Evolutionary conservation across 2,888 invertebrate genomes (phyloP).

Genomic region (Drosophila borborema): DNA sequence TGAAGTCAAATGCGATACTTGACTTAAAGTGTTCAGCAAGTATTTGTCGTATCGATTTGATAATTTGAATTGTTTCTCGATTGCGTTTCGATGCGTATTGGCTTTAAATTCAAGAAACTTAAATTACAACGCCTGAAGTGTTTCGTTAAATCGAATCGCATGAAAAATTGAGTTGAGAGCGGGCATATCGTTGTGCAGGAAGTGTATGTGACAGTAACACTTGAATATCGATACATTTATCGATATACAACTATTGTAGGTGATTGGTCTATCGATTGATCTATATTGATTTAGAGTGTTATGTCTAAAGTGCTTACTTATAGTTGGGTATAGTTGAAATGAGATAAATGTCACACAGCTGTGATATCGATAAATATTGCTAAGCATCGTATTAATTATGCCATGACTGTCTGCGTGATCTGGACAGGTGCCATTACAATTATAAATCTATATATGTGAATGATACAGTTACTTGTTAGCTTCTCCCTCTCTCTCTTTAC

Average conservation of each 20-base stretch:
- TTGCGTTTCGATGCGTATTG: not conserved
- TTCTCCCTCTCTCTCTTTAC: too few species aligned
- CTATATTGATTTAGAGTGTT: not conserved
- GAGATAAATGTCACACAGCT: not conserved
- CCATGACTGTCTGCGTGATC: too few species aligned
- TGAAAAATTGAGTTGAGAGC: not conserved
- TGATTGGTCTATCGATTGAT: not conserved
- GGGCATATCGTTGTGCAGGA: not conserved
- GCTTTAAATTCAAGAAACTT: conserved; percentile 1
- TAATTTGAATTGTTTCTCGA: not conserved
- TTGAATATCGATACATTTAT: not conserved
- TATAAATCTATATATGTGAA: too few species aligned
- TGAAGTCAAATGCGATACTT: not conserved
- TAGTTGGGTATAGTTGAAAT: not conserved
- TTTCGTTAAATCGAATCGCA: not conserved
- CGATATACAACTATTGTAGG: not conserved
- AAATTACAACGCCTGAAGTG: not conserved
- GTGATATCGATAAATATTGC: not conserved
- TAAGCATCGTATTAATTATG: not conserved
- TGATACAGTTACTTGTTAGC: too few species aligned
- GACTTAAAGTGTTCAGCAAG: not conserved
- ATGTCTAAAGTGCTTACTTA: not conserved
- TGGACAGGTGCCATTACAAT: too few species aligned
- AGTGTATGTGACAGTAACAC: not conserved
- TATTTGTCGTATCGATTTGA: not conserved